A percentile compares a stretch with the other conserved stretches of the same genome.
Conservation (phyloP, 2,113 vertebrate species). For the Hylia prasina region DNA sequence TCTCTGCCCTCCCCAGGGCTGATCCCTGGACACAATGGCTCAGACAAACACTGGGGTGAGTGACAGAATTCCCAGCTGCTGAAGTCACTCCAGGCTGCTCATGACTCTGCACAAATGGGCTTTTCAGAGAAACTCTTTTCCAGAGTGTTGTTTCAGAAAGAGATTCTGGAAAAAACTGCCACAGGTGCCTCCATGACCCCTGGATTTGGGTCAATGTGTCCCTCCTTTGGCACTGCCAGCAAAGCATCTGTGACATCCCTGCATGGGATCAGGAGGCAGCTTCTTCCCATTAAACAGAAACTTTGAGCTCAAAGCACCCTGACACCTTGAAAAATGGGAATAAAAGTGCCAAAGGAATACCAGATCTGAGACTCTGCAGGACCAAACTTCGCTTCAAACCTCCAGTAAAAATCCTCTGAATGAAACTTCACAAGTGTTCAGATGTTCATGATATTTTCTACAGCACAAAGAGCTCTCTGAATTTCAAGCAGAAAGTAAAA, state of each 20-base stretch:
- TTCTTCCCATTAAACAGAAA: neutral
- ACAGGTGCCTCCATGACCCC: neutral
- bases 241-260: neutral
- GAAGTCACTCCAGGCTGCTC: constrained; percentile 40
- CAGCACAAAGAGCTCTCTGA: neutral
- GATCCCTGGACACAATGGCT: neutral
- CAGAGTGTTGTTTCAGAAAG: neutral
- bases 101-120: constrained; percentile 36
- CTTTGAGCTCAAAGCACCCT: neutral
- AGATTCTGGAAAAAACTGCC: neutral
- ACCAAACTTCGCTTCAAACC: neutral
- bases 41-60: constrained; percentile 27
- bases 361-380: neutral
- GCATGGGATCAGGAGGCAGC: neutral
- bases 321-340: neutral
- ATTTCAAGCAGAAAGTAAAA: neutral
- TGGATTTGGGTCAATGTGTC: fast-evolving
- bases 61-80: constrained; percentile 45
- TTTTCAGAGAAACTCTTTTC: neutral
- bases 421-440: neutral
- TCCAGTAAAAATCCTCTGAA: neutral
- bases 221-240: neutral
- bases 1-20: neutral
- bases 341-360: neutral
- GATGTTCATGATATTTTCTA: neutral